Evolutionary conservation across 2,888 invertebrate species (phyloP).

Genomic region (Calliopum simillimum): DNA sequence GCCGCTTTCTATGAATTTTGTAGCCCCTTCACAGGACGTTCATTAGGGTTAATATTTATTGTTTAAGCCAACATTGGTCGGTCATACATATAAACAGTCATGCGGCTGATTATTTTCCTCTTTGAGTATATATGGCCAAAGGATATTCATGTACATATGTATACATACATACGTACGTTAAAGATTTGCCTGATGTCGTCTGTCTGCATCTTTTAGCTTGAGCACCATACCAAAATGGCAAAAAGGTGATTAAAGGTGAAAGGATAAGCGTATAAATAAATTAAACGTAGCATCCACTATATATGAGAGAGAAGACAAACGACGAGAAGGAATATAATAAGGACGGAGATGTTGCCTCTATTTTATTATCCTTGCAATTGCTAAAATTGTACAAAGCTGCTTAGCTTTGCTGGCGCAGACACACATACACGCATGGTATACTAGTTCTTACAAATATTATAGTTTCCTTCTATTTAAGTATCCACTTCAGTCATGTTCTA

Average conservation of each 20-base stretch:
- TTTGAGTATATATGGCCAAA: no score
- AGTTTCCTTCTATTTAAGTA: background rate
- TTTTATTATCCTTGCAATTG: background rate
- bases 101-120: no score
- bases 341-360: background rate
- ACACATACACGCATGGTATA: no score
- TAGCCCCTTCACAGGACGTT: background rate
- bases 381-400: background rate
- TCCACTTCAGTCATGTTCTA: background rate
- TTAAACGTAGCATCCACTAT: constrained; percentile 35
- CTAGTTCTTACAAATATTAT: no score
- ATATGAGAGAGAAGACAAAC: constrained; percentile 6
- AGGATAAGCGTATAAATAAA: constrained; percentile 44
- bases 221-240: constrained; percentile 14
- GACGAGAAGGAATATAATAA: no score
- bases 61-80: background rate
- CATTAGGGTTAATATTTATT: constrained; percentile 18
- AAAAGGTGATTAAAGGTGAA: constrained; percentile 44
- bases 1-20: background rate
- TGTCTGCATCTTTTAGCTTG: background rate
- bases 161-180: constrained; percentile 17
- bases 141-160: constrained; percentile 3
- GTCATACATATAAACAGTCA: background rate
- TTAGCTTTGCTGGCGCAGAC: background rate
- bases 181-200: background rate